phyloP scores from a whole-genome alignment of 2,797 vertebrate genomes.

The Gobionotothen gibberifrons region DNA sequence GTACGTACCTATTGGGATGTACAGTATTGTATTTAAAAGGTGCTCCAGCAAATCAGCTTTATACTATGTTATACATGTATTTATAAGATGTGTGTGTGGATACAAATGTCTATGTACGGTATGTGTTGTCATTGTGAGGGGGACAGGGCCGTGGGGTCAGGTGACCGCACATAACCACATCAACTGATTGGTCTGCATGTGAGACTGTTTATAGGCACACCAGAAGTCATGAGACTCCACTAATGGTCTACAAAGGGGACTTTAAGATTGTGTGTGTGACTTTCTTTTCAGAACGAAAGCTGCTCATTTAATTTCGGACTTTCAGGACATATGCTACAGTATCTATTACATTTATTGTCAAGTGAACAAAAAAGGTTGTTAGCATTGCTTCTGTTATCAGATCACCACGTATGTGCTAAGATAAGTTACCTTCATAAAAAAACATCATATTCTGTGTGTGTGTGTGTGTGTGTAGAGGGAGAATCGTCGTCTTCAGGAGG shows the following conservation, averaged over 20 bases:
- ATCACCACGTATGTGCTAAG: not conserved
- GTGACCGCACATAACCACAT: conserved; percentile 42
- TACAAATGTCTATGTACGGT: not conserved
- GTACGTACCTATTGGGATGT: conserved; percentile 17
- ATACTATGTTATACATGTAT: not conserved
- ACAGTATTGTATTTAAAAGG: not conserved
- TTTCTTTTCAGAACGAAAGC: not conserved
- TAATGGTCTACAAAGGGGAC: conserved; percentile 47
- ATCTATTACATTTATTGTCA: not conserved
- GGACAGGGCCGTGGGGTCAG: conserved; percentile 50
- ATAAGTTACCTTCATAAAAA: not conserved
- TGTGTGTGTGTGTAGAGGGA: conserved; percentile 85
- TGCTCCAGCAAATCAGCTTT: not conserved
- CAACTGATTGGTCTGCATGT: conserved; percentile 62
- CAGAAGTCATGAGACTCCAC: conserved; percentile 66
- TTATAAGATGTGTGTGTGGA: not conserved
- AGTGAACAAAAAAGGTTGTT: not conserved
- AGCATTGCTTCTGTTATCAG: not conserved
- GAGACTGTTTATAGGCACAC: conserved; percentile 54
- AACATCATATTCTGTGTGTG: not conserved
- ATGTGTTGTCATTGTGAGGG: conserved; percentile 1
- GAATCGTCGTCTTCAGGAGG: conserved; percentile 96
- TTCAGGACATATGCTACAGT: not conserved
- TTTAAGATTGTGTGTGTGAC: conserved; percentile 8
- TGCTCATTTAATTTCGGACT: not conserved